A percentile compares a stretch with the other conserved stretches of the same genome.
Evolutionary conservation across 2,797 vertebrate species (phyloP).

Genomic region (Nannoperca obscura): DNA sequence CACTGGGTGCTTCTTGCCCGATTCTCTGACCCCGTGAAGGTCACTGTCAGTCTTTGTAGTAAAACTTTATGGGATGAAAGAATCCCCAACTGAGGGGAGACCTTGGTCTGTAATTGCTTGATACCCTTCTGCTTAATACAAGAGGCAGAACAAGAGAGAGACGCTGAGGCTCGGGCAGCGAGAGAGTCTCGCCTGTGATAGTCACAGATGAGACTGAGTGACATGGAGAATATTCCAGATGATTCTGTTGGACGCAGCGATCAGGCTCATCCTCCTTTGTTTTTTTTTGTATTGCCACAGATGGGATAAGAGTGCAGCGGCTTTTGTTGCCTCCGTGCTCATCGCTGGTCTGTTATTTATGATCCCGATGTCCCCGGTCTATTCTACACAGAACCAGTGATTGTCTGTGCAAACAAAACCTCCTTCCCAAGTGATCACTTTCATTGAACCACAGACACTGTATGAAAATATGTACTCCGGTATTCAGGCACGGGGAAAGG

Average conservation of each 20-base stretch:
- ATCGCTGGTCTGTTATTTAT: conserved; percentile 64
- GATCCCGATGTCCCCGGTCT: conserved; percentile 70
- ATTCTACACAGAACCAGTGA: conserved; percentile 60
- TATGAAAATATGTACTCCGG: conserved; percentile 73
- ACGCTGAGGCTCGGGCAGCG: conserved; percentile 8
- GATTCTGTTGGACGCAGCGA: conserved; percentile 50
- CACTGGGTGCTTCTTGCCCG: conserved; percentile 46
- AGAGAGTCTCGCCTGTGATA: conserved; percentile 54
- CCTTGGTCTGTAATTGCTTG: conserved; percentile 77
- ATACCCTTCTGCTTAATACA: conserved; percentile 69
- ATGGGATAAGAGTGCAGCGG: conserved; percentile 62
- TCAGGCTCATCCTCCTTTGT: conserved; percentile 59
- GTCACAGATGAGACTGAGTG: conserved; percentile 56
- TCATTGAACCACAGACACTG: conserved; percentile 71
- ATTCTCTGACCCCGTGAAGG: conserved; percentile 74
- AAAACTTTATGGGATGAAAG: conserved; percentile 81
- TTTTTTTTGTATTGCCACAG: conserved; percentile 51
- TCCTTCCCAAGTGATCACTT: conserved; percentile 72
- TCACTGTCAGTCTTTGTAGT: conserved; percentile 70
- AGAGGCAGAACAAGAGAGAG: conserved; percentile 47
- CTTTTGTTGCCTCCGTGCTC: conserved; percentile 72
- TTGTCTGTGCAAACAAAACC: conserved; percentile 80
- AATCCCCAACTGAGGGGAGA: conserved; percentile 70
- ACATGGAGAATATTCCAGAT: conserved; percentile 50
- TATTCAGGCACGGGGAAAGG: conserved; percentile 70